Evolutionary conservation across 2,113 vertebrate species (phyloP).

Genomic region (Vanacampus margaritifer): DNA sequence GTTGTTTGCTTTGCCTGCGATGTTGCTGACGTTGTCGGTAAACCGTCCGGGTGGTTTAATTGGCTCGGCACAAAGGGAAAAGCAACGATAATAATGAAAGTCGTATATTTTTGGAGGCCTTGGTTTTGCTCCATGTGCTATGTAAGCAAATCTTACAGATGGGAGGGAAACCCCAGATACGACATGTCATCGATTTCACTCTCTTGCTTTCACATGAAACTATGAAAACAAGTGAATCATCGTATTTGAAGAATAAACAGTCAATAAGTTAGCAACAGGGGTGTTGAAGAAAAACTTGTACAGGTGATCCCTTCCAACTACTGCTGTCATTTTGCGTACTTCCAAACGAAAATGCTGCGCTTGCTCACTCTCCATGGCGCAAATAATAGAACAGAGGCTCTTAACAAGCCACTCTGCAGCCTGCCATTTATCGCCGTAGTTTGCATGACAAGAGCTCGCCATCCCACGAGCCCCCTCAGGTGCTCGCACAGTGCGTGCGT

Average conservation of each 20-base stretch:
- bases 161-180: conserved; percentile 21
- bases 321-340: not conserved
- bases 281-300: too few relatives aligned
- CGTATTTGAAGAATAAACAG: too few relatives aligned
- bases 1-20: conserved; percentile 19
- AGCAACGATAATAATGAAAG: not conserved
- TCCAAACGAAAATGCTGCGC: not conserved
- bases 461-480: conserved; percentile 21
- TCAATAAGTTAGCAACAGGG: too few relatives aligned
- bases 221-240: too few relatives aligned
- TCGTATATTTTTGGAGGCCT: conserved; percentile 43
- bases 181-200: too few relatives aligned
- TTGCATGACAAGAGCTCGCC: conserved; percentile 45
- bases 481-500: conserved; percentile 3
- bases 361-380: not conserved
- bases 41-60: not conserved
- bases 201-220: too few relatives aligned
- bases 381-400: conserved; percentile 15
- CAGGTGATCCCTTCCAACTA: too few relatives aligned
- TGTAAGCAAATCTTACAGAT: conserved; percentile 62
- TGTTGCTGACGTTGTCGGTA: not conserved
- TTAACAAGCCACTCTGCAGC: conserved; percentile 51
- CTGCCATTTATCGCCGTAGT: conserved; percentile 47
- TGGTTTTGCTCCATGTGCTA: conserved; percentile 28
- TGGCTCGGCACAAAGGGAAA: not conserved